phyloP scores from a whole-genome alignment of 1,140 invertebrate species.

The Pseudomyrmex flavicornis region DNA sequence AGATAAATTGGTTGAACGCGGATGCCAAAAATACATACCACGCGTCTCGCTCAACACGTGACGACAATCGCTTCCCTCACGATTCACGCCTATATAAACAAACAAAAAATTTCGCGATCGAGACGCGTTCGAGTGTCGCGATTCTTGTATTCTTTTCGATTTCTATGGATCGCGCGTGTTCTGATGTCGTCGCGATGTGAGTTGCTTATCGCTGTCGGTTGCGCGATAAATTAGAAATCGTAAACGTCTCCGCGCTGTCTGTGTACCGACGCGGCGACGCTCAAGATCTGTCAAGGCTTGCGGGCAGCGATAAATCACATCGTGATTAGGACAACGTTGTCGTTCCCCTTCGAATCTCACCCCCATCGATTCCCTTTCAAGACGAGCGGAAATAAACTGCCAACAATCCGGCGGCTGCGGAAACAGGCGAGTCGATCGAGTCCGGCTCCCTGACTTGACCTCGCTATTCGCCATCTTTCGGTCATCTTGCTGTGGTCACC shows the following conservation, averaged over 20 bases:
- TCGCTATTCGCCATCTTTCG: background rate
- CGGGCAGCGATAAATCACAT: conserved; percentile 76
- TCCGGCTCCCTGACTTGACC: conserved; percentile 8
- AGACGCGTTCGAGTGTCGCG: background rate
- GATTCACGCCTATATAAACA: background rate
- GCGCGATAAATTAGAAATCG: conserved; percentile 65
- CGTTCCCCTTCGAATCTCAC: background rate
- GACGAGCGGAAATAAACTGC: conserved; percentile 73
- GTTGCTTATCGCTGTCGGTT: conserved; percentile 64
- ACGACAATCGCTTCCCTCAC: background rate
- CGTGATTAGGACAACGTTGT: conserved; percentile 65
- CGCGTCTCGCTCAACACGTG: background rate
- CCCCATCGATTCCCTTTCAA: conserved; percentile 56
- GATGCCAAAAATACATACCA: conserved; percentile 6
- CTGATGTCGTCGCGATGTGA: background rate
- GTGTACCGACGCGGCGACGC: conserved; percentile 51
- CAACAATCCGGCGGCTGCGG: conserved; percentile 57
- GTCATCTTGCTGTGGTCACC: conserved; percentile 8
- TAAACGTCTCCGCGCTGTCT: conserved; percentile 6
- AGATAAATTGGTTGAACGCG: background rate
- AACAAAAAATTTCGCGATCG: background rate
- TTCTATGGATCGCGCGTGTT: background rate
- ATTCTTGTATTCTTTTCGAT: background rate
- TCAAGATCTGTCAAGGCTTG: conserved; percentile 29
- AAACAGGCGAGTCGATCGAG: conserved; percentile 32